A percentile compares a stretch with the other conserved stretches of the same genome.
Evolutionary conservation across 2,113 vertebrate species (phyloP).

Genomic region (Strix aluco): DNA sequence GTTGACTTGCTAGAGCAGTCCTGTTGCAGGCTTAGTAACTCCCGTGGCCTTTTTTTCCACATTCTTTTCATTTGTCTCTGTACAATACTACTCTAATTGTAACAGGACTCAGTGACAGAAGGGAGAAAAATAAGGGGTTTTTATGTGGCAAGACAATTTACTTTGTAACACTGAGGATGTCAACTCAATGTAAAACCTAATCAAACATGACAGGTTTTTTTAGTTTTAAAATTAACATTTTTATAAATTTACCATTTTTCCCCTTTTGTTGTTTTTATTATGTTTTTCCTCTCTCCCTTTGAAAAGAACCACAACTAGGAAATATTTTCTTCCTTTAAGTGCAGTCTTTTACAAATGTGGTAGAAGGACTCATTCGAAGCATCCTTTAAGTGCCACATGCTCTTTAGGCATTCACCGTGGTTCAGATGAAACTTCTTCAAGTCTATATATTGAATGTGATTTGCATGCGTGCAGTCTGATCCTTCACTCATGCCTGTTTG

Average conservation of each 20-base stretch:
- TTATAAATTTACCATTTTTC: background rate
- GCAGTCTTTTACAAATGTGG: slow-evolving; percentile 20
- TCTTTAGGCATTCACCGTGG: slow-evolving; percentile 39
- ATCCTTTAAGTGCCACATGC: slow-evolving; percentile 35
- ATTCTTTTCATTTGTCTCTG: slow-evolving; percentile 45
- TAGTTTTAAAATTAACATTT: background rate
- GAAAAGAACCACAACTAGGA: background rate
- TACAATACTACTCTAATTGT: slow-evolving; percentile 1
- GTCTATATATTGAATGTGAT: slow-evolving; percentile 56
- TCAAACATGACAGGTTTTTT: background rate
- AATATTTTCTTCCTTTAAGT: slow-evolving; percentile 18
- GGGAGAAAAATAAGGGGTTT: slow-evolving; percentile 15
- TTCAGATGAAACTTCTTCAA: slow-evolving; percentile 41
- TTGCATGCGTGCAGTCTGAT: slow-evolving; percentile 41
- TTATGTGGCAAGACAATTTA: background rate
- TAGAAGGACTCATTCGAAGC: slow-evolving; percentile 41
- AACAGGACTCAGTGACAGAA: background rate
- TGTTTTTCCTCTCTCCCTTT: background rate
- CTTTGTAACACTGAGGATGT: background rate
- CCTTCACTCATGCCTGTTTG: slow-evolving; percentile 40
- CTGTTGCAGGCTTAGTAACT: slow-evolving; percentile 62
- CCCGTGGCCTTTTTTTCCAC: slow-evolving; percentile 56
- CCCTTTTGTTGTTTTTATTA: background rate
- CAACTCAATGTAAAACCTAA: background rate
- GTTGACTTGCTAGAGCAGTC: slow-evolving; percentile 65